phyloP scores from a whole-genome alignment of 64 coral and sea anemone species.

The Dendronephthya gigantea region DNA sequence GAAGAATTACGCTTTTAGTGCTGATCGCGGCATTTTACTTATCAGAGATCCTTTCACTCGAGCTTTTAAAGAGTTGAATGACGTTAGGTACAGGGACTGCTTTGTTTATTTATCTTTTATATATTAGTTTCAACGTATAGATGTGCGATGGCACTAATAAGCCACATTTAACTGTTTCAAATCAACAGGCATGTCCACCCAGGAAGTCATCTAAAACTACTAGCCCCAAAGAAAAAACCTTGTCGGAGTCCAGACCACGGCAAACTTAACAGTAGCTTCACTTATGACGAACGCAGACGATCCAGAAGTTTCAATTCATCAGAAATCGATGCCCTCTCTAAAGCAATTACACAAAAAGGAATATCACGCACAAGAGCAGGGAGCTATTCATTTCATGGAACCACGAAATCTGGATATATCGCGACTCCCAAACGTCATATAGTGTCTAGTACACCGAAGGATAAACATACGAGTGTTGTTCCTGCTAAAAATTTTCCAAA shows the following conservation, averaged over 20 bases:
- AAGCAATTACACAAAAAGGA: neutral
- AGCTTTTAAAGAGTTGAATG: neutral
- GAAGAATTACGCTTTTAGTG: neutral
- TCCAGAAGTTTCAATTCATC: neutral
- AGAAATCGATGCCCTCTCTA: neutral
- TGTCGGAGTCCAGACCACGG: neutral
- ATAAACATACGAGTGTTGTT: neutral
- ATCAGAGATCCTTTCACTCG: slow-evolving; percentile 1
- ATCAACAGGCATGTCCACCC: neutral
- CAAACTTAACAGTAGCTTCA: neutral
- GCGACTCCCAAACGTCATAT: neutral
- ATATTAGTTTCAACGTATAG: too few relatives aligned
- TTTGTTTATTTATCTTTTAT: too few relatives aligned
- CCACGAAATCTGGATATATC: neutral
- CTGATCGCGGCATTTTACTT: neutral
- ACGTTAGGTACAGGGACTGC: neutral
- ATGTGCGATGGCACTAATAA: too few relatives aligned
- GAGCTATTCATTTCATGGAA: neutral
- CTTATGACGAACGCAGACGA: neutral
- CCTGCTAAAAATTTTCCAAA: neutral
- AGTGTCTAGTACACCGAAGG: neutral
- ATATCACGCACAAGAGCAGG: neutral
- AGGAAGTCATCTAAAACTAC: neutral
- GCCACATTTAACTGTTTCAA: neutral
- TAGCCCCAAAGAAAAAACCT: neutral